A percentile compares a stretch with the other conserved stretches of the same genome.
Evolutionary conservation across 2,888 invertebrate genomes (phyloP).

Genomic region (Penaeus monodon): DNA sequence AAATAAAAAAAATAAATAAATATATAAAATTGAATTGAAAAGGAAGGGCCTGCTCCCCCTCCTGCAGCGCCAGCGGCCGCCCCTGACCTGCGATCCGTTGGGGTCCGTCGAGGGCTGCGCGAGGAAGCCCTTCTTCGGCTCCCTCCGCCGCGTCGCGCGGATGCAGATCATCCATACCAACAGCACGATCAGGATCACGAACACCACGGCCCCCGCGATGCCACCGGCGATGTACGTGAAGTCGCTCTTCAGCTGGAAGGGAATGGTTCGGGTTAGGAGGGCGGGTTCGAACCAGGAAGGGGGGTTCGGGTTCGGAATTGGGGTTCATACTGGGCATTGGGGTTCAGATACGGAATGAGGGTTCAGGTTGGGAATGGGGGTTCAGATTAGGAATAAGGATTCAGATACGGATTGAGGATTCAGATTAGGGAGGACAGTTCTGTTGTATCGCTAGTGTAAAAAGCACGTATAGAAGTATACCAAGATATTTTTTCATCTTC

Average conservation of each 20-base stretch:
- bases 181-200: constrained; percentile 90
- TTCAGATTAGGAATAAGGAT: too few species aligned
- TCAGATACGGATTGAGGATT: neutral
- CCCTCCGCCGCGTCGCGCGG: constrained; percentile 65
- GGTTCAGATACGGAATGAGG: too few species aligned
- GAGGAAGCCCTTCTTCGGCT: constrained; percentile 60
- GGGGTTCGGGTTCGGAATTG: neutral
- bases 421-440: too few species aligned
- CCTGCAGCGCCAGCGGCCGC: too few species aligned
- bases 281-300: neutral
- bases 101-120: constrained; percentile 60
- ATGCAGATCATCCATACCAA: constrained; percentile 98
- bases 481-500: too few species aligned
- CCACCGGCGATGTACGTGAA: constrained; percentile 95
- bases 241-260: constrained; percentile 84
- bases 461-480: too few species aligned
- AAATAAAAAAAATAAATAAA: too few species aligned
- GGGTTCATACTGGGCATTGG: neutral
- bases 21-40: too few species aligned
- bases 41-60: too few species aligned
- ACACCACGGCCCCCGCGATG: constrained; percentile 92
- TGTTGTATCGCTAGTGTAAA: too few species aligned
- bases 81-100: constrained; percentile 64
- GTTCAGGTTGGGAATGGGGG: too few species aligned
- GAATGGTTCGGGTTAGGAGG: neutral